phyloP scores from a whole-genome alignment of 2,113 vertebrate species.

The Clarias batrachus region DNA sequence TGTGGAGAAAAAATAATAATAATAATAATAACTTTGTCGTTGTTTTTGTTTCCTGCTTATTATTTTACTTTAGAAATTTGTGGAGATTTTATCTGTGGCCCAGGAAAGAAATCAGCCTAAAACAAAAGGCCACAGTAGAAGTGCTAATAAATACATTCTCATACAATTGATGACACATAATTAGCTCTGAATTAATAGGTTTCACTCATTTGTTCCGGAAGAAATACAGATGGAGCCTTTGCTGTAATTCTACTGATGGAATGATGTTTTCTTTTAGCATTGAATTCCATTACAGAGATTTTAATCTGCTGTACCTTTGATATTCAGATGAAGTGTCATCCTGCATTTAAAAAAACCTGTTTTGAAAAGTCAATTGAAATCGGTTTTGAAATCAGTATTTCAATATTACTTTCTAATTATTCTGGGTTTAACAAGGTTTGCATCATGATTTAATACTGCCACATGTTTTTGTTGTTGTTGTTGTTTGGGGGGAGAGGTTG shows the following conservation, averaged over 20 bases:
- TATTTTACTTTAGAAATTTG: neutral
- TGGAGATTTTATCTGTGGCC: neutral
- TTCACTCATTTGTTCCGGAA: neutral
- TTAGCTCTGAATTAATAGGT: neutral
- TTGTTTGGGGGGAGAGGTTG: too few relatives aligned
- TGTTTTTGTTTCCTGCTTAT: neutral
- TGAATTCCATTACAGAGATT: slow-evolving; percentile 5
- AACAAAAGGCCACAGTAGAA: neutral
- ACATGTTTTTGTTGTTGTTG: neutral
- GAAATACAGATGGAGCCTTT: slow-evolving; percentile 2
- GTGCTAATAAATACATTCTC: neutral
- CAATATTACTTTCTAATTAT: neutral
- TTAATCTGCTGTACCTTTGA: slow-evolving; percentile 36
- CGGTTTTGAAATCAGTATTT: too few relatives aligned
- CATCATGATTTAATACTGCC: neutral
- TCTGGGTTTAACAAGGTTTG: neutral
- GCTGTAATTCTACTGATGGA: slow-evolving; percentile 10
- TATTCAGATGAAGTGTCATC: slow-evolving; percentile 27
- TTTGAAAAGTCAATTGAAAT: neutral
- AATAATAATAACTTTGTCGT: too few relatives aligned
- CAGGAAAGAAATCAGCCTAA: neutral
- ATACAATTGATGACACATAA: neutral
- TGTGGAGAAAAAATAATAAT: neutral
- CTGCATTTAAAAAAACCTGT: slow-evolving; percentile 6
- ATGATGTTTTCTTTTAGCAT: neutral